Base-by-base conservation (phyloP, 2,888 invertebrate genomes). In the Heterodera filipjevi region DNA sequence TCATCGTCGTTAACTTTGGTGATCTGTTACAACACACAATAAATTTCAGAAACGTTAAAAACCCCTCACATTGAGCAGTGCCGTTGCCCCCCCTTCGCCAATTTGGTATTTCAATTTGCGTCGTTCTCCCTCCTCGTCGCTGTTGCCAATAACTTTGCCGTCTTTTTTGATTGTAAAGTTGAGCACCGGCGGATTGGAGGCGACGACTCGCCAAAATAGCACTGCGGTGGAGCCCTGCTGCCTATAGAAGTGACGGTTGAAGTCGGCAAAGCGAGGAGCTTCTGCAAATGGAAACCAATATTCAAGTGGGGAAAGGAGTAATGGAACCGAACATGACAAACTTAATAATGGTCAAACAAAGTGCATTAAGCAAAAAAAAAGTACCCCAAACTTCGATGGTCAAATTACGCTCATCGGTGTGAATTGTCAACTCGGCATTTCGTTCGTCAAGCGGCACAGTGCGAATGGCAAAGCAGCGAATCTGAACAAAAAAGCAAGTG, bases 1-100 rank as follows among this genome's bases (percentile, higher is more conserved):
- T 87, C 87, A 12, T 83, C 83, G 19, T 83, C 82, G 46, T 84
- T 79, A 0, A 87, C 85, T 72, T 84, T 77, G 30, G 80, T 79
- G 66, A 87, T 86, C 85, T 86, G 59, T 14, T 81, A 77, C n/a
- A 3, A 32, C 27, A 64, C 22, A 33, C 3, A 64, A 16, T 30
- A 68, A n/a, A 59, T 6, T 5, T 5, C 3, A 19, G 44, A 39
- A 75, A 79, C n/a, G 8, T 44, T 39, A n/a, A n/a, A n/a, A n/a
- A n/a, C n/a, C 22, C 19, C 46, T 72, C n/a, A 84, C 84, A 77
- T 79, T 80, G 14, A 86, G 78, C 73, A 82, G 83, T 6, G 85
- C 84, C 71, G 84, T 84, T 22, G 81, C 76, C 5, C 76, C 49
- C 33, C 82, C 83, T n/a, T 83, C 80, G 70, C 85, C 80, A 35